Evolutionary conservation across 2,888 invertebrate genomes (phyloP).

Genomic region (Meandrusa payeni): DNA sequence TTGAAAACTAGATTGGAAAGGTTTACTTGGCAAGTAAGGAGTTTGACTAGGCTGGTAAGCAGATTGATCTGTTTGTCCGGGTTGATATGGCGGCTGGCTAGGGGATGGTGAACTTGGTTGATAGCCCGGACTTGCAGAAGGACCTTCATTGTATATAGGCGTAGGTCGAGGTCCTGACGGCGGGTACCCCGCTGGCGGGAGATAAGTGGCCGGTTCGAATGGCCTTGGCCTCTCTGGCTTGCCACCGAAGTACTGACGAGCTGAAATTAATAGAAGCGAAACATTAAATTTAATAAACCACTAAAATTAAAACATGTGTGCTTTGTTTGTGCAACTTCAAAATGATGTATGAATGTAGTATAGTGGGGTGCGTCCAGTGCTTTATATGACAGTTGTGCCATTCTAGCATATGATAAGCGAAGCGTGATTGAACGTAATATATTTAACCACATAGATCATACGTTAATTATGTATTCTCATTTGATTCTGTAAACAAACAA

Average conservation of each 20-base stretch:
- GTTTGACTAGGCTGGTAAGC: slow-evolving; percentile 36
- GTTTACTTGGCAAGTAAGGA: slow-evolving; percentile 33
- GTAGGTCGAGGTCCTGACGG: slow-evolving; percentile 63
- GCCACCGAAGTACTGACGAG: slow-evolving; percentile 84
- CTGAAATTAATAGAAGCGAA: slow-evolving; percentile 60
- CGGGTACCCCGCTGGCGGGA: slow-evolving; percentile 68
- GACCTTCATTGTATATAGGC: slow-evolving; percentile 63
- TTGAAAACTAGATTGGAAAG: slow-evolving; percentile 39
- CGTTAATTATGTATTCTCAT: background rate
- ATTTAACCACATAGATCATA: background rate
- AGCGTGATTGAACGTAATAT: slow-evolving; percentile 12
- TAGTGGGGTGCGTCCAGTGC: slow-evolving; percentile 9
- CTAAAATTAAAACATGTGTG: background rate
- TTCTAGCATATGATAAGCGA: background rate
- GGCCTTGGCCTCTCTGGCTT: slow-evolving; percentile 86
- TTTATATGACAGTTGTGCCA: background rate
- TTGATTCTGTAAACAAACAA: background rate
- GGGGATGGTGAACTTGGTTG: slow-evolving; percentile 40
- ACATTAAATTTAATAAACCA: background rate
- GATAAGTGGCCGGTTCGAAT: slow-evolving; percentile 78
- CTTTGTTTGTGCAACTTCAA: slow-evolving; percentile 1
- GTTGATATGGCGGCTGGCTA: slow-evolving; percentile 33
- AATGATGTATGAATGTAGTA: slow-evolving; percentile 6
- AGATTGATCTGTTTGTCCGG: slow-evolving; percentile 32
- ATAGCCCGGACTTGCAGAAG: slow-evolving; percentile 43